These are phyloP conservation scores for Meloe dianella DNA, from an alignment of 2,888 invertebrate genomes.

Conservation along the genomic window DNA sequence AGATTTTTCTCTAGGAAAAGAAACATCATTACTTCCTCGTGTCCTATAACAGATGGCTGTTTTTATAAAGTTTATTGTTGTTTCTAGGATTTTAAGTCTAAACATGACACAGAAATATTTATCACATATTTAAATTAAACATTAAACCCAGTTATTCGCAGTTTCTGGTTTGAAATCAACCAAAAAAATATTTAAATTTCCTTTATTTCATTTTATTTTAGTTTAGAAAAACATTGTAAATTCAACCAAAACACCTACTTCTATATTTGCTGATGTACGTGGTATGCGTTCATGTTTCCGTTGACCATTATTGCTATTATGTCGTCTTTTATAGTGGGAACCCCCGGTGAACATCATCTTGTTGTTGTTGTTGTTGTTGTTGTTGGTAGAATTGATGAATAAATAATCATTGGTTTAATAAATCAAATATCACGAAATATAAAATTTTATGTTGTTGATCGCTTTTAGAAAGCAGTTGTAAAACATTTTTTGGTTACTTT, in stretches of 20 bases:
- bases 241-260: not conserved
- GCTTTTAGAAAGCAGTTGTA: not conserved
- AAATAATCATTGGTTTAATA: not conserved
- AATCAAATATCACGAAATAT: not conserved
- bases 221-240: not conserved
- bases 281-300: conserved; percentile 46
- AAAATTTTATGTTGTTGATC: not conserved
- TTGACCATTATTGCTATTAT: conserved; percentile 55
- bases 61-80: conserved; percentile 17
- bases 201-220: too few species aligned
- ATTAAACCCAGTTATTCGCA: not conserved
- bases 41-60: not conserved
- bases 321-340: conserved; percentile 66
- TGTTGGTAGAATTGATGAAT: not conserved
- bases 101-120: conserved; percentile 23
- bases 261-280: not conserved
- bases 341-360: conserved; percentile 76
- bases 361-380: conserved; percentile 21
- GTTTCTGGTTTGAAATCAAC: not conserved
- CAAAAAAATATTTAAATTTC: too few species aligned
- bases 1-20: not conserved
- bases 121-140: not conserved
- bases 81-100: conserved; percentile 11
- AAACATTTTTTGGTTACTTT: not conserved
- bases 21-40: not conserved